These are phyloP conservation scores for Cataglyphis hispanica DNA, from an alignment of 1,140 invertebrate genomes.

Conservation along the genomic window DNA sequence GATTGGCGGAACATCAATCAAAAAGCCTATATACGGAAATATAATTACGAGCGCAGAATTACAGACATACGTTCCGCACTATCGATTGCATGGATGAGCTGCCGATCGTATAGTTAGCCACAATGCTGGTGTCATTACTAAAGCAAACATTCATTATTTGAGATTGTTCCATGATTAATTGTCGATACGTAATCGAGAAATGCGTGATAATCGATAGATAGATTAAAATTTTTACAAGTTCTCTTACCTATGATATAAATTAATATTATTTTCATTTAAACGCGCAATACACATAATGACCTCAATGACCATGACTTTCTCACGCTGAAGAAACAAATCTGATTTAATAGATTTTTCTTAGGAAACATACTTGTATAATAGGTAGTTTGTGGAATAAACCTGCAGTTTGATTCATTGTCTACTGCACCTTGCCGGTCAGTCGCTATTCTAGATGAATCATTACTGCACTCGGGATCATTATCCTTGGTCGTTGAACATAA, in stretches of 20 bases:
- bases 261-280: constrained; percentile 12
- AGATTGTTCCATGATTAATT: constrained; percentile 42
- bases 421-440: constrained; percentile 68
- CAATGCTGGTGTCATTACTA: constrained; percentile 41
- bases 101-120: constrained; percentile 14
- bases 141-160: constrained; percentile 27
- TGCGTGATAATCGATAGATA: neutral
- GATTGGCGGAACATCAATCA: neutral
- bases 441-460: constrained; percentile 67
- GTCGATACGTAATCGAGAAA: constrained; percentile 13
- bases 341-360: constrained; percentile 10
- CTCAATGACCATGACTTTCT: neutral
- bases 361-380: neutral
- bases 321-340: constrained; percentile 18
- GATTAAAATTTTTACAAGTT: constrained; percentile 24
- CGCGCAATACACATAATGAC: neutral
- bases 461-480: constrained; percentile 72
- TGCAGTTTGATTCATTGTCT: constrained; percentile 71
- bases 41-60: constrained; percentile 15
- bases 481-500: constrained; percentile 75
- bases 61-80: constrained; percentile 19
- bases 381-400: constrained; percentile 24
- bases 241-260: neutral
- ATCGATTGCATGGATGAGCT: constrained; percentile 39
- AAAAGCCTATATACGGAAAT: neutral